These are phyloP conservation scores for Liolophura sinensis DNA, from an alignment of 1,140 invertebrate species.

Conservation along the genomic window DNA sequence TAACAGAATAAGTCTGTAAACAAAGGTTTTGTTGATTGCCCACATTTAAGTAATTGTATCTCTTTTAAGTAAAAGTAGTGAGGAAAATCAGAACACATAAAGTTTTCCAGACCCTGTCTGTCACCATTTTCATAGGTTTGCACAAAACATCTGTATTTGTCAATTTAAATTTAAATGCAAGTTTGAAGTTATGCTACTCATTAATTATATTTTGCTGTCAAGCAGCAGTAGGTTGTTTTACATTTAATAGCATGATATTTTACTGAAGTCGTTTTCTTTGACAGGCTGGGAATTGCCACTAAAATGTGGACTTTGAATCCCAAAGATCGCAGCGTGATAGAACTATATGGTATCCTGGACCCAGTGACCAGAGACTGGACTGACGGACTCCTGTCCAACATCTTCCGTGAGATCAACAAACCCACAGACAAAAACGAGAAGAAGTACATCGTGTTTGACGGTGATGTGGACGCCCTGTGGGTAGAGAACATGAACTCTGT, in stretches of 20 bases:
- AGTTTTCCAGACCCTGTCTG: no score
- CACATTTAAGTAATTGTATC: no score
- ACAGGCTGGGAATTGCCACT: slow-evolving; percentile 72
- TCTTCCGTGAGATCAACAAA: slow-evolving; percentile 88
- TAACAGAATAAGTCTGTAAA: no score
- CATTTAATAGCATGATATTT: background rate
- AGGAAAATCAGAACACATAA: no score
- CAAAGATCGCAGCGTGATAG: slow-evolving; percentile 82
- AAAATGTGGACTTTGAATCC: slow-evolving; percentile 77
- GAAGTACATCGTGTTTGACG: slow-evolving; percentile 87
- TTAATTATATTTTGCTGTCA: no score
- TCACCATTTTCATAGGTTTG: no score
- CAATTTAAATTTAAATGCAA: no score
- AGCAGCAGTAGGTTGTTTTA: background rate
- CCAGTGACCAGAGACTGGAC: slow-evolving; percentile 87
- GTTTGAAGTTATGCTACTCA: no score
- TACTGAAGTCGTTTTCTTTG: slow-evolving; percentile 8
- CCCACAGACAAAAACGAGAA: slow-evolving; percentile 70
- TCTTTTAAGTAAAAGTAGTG: no score
- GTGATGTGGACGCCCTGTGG: slow-evolving; percentile 91
- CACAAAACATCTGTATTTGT: no score
- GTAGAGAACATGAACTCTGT: slow-evolving; percentile 97
- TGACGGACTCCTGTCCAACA: slow-evolving; percentile 85
- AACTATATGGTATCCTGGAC: slow-evolving; percentile 87
- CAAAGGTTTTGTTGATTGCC: no score